Evolutionary conservation across 2,113 vertebrate species (phyloP).

Genomic region (Sterna hirundo): DNA sequence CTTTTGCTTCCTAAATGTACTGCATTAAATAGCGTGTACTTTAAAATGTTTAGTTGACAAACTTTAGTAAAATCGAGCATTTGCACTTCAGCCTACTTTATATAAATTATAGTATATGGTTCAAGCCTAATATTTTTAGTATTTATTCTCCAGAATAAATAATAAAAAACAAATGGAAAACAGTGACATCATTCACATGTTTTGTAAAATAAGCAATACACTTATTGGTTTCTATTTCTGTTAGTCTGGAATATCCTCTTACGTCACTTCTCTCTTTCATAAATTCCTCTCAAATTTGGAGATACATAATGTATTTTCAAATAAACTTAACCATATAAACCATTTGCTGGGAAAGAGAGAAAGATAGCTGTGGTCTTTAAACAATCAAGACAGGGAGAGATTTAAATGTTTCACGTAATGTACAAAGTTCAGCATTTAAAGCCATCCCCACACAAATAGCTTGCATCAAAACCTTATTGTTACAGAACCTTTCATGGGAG

Average conservation of each 20-base stretch:
- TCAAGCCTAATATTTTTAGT: not conserved
- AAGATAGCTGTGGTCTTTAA: not conserved
- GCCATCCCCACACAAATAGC: not conserved
- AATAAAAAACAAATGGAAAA: not conserved
- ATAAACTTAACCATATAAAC: not conserved
- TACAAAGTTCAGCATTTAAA: constrained; percentile 5
- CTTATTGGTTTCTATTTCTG: not conserved
- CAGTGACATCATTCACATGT: not conserved
- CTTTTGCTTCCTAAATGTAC: not conserved
- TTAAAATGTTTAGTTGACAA: not conserved
- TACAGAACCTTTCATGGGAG: not conserved
- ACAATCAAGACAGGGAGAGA: not conserved
- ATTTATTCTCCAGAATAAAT: not conserved
- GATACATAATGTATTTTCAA: not conserved
- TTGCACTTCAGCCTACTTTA: not conserved
- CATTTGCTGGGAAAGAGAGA: not conserved
- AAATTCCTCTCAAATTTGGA: not conserved
- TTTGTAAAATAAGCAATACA: not conserved
- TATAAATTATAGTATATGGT: not conserved
- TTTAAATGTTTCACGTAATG: not conserved
- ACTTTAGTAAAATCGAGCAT: not conserved
- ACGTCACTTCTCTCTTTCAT: not conserved
- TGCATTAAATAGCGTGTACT: not conserved
- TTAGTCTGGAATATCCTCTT: not conserved
- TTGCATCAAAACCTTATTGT: not conserved